A percentile compares a stretch with the other conserved stretches of the same genome.
Evolutionary conservation across 1,140 invertebrate genomes (phyloP).

Genomic region (Magallana gigas): DNA sequence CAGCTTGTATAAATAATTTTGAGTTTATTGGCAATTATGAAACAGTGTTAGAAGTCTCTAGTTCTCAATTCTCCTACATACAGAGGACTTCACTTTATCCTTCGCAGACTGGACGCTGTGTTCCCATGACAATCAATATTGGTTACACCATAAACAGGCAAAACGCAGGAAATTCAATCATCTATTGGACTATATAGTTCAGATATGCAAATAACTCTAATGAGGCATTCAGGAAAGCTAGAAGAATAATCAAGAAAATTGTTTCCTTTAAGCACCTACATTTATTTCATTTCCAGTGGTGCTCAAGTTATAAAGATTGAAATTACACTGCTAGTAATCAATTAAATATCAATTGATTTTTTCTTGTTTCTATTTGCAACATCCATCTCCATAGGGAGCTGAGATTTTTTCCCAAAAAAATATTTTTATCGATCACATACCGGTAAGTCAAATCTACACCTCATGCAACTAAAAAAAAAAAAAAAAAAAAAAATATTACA

Average conservation of each 20-base stretch:
- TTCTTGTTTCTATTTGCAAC: too few relatives aligned
- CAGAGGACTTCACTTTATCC: not conserved
- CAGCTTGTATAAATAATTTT: constrained; percentile 23
- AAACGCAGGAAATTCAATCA: constrained; percentile 23
- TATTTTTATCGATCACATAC: too few relatives aligned
- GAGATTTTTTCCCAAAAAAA: too few relatives aligned
- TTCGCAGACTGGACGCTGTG: not conserved
- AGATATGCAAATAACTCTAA: constrained; percentile 20
- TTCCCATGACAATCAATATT: constrained; percentile 35
- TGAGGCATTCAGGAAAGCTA: constrained; percentile 15
- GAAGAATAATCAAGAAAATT: constrained; percentile 22
- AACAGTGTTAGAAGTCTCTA: not conserved
- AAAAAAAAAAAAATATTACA: too few relatives aligned
- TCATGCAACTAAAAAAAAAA: too few relatives aligned
- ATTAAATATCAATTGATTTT: too few relatives aligned
- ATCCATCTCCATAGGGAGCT: too few relatives aligned
- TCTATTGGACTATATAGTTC: constrained; percentile 18
- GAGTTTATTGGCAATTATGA: constrained; percentile 32
- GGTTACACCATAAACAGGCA: constrained; percentile 23
- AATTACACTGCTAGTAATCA: not conserved
- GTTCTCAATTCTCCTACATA: not conserved
- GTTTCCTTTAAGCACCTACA: constrained; percentile 15
- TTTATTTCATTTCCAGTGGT: constrained; percentile 16
- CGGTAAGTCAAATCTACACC: too few relatives aligned
- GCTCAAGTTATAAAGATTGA: not conserved